A percentile compares a stretch with the other conserved stretches of the same genome.
Evolutionary conservation across 2,797 vertebrate genomes (phyloP).

Genomic region (Clangula hyemalis): DNA sequence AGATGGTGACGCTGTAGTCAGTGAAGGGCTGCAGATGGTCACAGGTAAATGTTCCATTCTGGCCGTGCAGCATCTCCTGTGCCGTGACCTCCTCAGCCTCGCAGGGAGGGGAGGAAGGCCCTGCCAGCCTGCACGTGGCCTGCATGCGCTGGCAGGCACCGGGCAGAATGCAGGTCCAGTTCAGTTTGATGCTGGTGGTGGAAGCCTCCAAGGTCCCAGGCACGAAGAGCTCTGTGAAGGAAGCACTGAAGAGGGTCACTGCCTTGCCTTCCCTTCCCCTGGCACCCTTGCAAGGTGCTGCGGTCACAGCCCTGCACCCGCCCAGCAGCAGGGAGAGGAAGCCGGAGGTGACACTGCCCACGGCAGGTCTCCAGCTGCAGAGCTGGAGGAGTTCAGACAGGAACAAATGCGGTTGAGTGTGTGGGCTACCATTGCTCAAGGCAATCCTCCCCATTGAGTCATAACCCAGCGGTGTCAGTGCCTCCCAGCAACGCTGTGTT

Average conservation of each 20-base stretch:
- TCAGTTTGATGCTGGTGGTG: constrained; percentile 46
- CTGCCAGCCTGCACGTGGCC: not conserved
- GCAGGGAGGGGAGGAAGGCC: not conserved
- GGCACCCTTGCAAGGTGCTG: not conserved
- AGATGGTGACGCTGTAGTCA: constrained; percentile 6
- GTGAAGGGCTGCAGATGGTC: constrained; percentile 20
- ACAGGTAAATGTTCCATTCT: constrained; percentile 18
- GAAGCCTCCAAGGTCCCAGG: not conserved
- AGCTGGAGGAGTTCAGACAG: not conserved
- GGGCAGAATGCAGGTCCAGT: constrained; percentile 16
- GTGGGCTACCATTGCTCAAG: not conserved
- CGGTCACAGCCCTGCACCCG: not conserved
- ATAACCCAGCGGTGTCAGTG: not conserved
- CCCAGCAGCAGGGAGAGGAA: not conserved
- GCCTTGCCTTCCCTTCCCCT: not conserved
- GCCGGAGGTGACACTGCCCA: not conserved
- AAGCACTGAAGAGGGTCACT: not conserved
- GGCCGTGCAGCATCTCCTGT: not conserved
- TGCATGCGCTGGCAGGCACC: not conserved
- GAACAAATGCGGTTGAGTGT: accelerated
- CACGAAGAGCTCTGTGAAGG: not conserved
- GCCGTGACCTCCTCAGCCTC: not conserved
- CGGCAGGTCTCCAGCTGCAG: not conserved
- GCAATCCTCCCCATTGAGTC: not conserved
- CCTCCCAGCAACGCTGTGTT: not conserved